Conservation (phyloP, 2,113 vertebrate species). For the Rhegmatorhina hoffmannsi region DNA sequence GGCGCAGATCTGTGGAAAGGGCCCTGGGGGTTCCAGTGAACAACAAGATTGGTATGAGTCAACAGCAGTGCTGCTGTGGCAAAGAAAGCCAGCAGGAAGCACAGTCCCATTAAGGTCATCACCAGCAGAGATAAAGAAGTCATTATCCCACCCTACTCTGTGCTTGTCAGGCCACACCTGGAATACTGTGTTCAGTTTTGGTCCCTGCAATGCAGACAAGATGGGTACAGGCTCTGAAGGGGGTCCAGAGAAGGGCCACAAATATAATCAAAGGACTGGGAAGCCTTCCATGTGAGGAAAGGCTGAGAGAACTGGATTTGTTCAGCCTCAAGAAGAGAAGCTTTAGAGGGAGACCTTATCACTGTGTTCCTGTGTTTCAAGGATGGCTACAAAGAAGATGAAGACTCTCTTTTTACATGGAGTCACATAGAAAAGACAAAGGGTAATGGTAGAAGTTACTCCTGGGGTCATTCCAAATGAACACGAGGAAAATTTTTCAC, state of each 20-base stretch:
- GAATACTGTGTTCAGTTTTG: background rate
- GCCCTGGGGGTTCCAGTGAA: background rate
- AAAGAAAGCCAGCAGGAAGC: background rate
- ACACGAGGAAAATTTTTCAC: background rate
- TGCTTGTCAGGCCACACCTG: background rate
- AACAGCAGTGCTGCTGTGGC: accelerated
- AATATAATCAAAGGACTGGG: background rate
- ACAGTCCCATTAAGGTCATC: background rate
- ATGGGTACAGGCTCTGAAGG: background rate
- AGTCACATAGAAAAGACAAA: background rate
- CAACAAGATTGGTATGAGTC: background rate
- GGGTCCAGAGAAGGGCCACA: background rate
- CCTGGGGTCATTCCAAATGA: background rate
- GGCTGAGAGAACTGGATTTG: background rate
- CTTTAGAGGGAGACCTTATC: background rate
- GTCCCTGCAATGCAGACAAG: background rate
- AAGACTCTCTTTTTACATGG: background rate
- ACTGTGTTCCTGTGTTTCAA: background rate
- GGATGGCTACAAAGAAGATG: background rate
- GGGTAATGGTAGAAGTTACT: background rate
- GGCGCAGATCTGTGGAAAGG: background rate
- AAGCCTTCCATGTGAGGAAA: background rate
- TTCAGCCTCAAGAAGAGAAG: background rate
- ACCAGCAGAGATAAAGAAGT: background rate
- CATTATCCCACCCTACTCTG: background rate